Conservation (phyloP, 2,888 invertebrate genomes). For the Seira musarum region DNA sequence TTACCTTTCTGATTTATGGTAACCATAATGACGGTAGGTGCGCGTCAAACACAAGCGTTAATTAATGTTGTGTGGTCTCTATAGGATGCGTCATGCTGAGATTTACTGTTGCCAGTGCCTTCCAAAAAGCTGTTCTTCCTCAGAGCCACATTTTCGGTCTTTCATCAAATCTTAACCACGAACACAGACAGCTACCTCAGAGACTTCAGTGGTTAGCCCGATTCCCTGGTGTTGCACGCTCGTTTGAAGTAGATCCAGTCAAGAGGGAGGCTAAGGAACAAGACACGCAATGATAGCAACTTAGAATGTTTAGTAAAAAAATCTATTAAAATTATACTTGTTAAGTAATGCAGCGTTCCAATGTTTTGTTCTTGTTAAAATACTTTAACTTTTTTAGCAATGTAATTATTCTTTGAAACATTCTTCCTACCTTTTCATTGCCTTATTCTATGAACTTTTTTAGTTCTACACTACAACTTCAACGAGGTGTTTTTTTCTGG, state of each 20-base stretch:
- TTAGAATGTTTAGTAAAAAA: too few species aligned
- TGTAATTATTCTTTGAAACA: too few species aligned
- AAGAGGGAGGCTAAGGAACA: constrained; percentile 35
- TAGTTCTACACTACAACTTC: background rate
- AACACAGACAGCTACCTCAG: constrained; percentile 63
- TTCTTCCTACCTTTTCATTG: too few species aligned
- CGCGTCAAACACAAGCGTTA: background rate
- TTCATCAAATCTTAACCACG: constrained; percentile 60
- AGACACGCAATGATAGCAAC: background rate
- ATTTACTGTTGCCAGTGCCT: constrained; percentile 69
- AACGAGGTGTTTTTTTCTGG: background rate
- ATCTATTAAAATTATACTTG: too few species aligned
- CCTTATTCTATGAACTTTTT: too few species aligned
- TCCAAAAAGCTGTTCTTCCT: constrained; percentile 57
- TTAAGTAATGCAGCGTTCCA: too few species aligned
- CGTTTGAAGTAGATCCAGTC: constrained; percentile 55
- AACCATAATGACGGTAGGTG: background rate
- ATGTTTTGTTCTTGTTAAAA: too few species aligned
- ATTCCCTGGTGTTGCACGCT: constrained; percentile 65
- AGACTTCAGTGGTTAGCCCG: constrained; percentile 68
- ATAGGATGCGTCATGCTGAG: constrained; percentile 69
- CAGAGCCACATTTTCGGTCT: constrained; percentile 62
- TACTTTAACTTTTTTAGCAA: too few species aligned
- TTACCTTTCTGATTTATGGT: background rate
- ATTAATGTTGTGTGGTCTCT: constrained; percentile 24